Evolutionary conservation across 2,797 vertebrate species (phyloP).

Genomic region (Ctenopoma kingsleyae): DNA sequence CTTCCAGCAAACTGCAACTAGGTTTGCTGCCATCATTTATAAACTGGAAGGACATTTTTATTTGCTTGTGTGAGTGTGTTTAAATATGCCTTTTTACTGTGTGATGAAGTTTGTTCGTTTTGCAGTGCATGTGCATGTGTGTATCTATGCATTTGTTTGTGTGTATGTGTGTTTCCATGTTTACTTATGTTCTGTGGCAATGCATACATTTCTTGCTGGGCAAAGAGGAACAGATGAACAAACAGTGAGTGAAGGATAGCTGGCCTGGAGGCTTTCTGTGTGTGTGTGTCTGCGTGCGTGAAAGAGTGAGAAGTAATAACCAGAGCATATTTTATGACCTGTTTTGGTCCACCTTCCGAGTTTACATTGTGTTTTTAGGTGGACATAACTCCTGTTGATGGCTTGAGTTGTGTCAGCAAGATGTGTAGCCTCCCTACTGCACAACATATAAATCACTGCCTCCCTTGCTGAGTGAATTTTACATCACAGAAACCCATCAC

Average conservation of each 20-base stretch:
- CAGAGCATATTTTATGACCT: conserved; percentile 44
- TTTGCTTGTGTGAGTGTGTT: conserved; percentile 38
- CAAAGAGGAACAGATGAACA: conserved; percentile 61
- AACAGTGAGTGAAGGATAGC: conserved; percentile 40
- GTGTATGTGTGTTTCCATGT: conserved; percentile 41
- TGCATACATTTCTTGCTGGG: conserved; percentile 61
- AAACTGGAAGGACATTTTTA: conserved; percentile 21
- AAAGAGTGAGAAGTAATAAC: conserved; percentile 43
- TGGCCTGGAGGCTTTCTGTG: conserved; percentile 30
- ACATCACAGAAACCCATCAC: conserved; percentile 32
- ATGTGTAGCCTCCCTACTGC: conserved; percentile 50
- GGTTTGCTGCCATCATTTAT: conserved; percentile 22
- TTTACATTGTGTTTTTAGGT: conserved; percentile 52
- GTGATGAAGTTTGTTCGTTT: conserved; percentile 34
- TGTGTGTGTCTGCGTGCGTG: background rate
- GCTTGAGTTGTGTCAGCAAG: conserved; percentile 50
- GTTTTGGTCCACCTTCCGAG: conserved; percentile 51
- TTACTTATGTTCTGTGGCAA: conserved; percentile 55
- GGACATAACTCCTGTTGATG: conserved; percentile 62
- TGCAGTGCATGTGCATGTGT: conserved; percentile 28
- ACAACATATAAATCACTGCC: conserved; percentile 53
- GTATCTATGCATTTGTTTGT: conserved; percentile 15
- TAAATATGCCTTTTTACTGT: conserved; percentile 47
- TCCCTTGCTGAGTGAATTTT: conserved; percentile 38
- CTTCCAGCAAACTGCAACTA: conserved; percentile 2